These are phyloP conservation scores for Protonemura montana DNA, from an alignment of 2,888 invertebrate species.

Conservation along the genomic window DNA sequence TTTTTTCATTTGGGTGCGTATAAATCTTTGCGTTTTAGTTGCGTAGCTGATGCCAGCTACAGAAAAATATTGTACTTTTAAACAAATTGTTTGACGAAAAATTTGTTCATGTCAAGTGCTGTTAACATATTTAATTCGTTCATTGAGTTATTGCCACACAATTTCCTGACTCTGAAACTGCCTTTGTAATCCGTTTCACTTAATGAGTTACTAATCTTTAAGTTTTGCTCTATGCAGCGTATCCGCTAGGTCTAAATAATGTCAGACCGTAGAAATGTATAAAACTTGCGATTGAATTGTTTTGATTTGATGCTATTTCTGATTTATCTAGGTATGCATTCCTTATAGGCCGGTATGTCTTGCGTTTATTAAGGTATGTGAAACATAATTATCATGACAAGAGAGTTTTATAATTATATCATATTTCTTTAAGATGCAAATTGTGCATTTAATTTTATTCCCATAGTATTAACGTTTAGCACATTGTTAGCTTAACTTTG, in stretches of 20 bases:
- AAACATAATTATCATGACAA: too few species aligned
- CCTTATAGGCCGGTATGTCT: background rate
- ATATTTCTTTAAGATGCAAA: background rate
- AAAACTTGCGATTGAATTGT: background rate
- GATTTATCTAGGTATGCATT: background rate
- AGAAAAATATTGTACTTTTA: too few species aligned
- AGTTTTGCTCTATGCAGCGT: background rate
- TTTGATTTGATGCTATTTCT: background rate
- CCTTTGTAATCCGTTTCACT: background rate
- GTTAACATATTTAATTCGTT: background rate
- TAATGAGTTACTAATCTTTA: background rate
- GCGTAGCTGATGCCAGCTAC: too few species aligned
- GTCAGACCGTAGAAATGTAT: background rate
- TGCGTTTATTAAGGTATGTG: background rate
- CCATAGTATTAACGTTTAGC: background rate
- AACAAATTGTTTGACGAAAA: too few species aligned
- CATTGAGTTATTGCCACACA: background rate
- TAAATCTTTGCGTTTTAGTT: too few species aligned
- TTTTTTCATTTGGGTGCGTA: too few species aligned
- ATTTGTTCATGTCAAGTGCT: too few species aligned
- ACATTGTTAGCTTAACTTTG: background rate
- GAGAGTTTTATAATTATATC: too few species aligned
- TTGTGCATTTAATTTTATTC: background rate
- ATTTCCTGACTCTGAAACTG: background rate
- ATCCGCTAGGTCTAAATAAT: background rate